These are phyloP conservation scores for Seriola aureovittata DNA, from an alignment of 2,113 vertebrate genomes.

Conservation along the genomic window DNA sequence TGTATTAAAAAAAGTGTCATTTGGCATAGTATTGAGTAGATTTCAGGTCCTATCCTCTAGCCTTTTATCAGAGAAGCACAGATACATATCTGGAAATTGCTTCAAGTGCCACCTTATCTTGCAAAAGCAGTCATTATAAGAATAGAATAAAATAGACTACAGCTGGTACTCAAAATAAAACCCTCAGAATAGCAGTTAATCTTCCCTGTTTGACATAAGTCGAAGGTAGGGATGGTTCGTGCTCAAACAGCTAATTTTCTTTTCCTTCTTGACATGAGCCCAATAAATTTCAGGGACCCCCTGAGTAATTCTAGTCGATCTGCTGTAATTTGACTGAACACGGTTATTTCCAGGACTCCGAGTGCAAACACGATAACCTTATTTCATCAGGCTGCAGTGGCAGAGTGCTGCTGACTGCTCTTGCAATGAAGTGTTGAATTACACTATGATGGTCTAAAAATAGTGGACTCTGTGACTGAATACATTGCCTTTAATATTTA, in stretches of 20 bases:
- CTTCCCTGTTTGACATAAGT: slow-evolving; percentile 25
- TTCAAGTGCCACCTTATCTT: slow-evolving; percentile 41
- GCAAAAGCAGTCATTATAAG: slow-evolving; percentile 12
- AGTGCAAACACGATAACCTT: slow-evolving; percentile 59
- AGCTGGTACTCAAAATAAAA: slow-evolving; percentile 32
- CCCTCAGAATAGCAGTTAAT: slow-evolving; percentile 15
- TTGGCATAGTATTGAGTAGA: background rate
- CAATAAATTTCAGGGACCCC: slow-evolving; percentile 42
- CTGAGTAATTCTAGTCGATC: slow-evolving; percentile 52
- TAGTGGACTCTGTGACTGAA: slow-evolving; percentile 66
- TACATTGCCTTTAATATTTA: slow-evolving; percentile 62
- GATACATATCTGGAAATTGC: slow-evolving; percentile 25
- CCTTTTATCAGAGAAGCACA: background rate
- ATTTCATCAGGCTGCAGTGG: slow-evolving; percentile 60
- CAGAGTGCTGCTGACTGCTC: slow-evolving; percentile 55
- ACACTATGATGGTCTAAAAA: slow-evolving; percentile 74
- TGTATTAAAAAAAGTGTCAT: background rate
- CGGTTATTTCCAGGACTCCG: slow-evolving; percentile 63
- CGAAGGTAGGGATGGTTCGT: slow-evolving; percentile 26
- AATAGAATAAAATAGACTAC: slow-evolving; percentile 24
- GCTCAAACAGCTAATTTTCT: slow-evolving; percentile 55
- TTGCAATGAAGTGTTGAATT: slow-evolving; percentile 65
- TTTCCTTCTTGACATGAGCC: slow-evolving; percentile 46
- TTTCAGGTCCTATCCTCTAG: background rate
- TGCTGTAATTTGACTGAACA: slow-evolving; percentile 64